A percentile compares a stretch with the other conserved stretches of the same genome.
phyloP scores from a whole-genome alignment of 1,140 invertebrate genomes.

The Samia ricini region DNA sequence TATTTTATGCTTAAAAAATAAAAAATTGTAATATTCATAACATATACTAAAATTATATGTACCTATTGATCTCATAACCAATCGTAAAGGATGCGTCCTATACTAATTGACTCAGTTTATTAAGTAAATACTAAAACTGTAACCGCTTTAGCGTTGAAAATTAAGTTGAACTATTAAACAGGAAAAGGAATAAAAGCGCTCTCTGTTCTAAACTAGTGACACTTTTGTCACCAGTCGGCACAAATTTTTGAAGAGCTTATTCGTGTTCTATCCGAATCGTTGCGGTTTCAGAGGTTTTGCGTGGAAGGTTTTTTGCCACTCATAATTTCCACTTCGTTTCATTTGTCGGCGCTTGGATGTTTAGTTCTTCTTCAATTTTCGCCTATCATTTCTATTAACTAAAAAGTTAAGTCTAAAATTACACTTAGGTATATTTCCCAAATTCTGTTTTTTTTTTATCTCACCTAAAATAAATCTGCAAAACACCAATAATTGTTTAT shows the following conservation, averaged over 20 bases:
- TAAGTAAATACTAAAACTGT: constrained; percentile 28
- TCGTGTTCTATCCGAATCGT: constrained; percentile 65
- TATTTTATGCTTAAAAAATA: too few relatives aligned
- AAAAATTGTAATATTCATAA: too few relatives aligned
- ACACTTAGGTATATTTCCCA: too few relatives aligned
- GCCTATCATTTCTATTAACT: neutral
- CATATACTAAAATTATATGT: too few relatives aligned
- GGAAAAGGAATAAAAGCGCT: constrained; percentile 43
- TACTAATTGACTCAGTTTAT: constrained; percentile 58
- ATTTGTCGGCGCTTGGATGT: neutral
- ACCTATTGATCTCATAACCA: too few relatives aligned
- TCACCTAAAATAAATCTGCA: too few relatives aligned
- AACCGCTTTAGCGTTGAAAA: constrained; percentile 51
- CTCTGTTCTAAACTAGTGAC: constrained; percentile 32
- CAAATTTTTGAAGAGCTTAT: constrained; percentile 66
- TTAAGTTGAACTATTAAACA: constrained; percentile 30
- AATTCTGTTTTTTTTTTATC: too few relatives aligned
- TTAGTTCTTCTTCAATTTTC: neutral
- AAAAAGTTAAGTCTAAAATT: too few relatives aligned
- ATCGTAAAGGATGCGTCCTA: constrained; percentile 59
- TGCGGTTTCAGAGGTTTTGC: constrained; percentile 57
- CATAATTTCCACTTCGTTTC: neutral
- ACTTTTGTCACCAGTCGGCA: constrained; percentile 35
- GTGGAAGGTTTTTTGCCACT: neutral
- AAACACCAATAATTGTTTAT: too few relatives aligned